phyloP scores from a whole-genome alignment of 1,140 invertebrate species.

The Spodoptera frugiperda region DNA sequence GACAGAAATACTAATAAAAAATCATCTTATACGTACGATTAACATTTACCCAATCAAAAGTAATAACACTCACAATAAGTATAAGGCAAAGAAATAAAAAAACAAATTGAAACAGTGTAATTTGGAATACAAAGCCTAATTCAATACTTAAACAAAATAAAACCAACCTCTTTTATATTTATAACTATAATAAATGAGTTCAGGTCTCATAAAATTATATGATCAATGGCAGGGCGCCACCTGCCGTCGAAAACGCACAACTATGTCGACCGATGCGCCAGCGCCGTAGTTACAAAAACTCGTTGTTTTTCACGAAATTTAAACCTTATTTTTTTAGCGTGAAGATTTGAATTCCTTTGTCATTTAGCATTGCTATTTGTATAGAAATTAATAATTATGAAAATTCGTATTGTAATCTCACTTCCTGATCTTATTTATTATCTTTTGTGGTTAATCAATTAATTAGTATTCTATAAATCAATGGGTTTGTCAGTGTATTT shows the following conservation, averaged over 20 bases:
- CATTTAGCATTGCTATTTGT: neutral
- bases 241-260: constrained; percentile 52
- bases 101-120: constrained; percentile 10
- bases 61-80: neutral
- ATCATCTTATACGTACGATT: neutral
- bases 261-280: constrained; percentile 46
- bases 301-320: neutral
- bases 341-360: constrained; percentile 22
- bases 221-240: constrained; percentile 59
- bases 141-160: constrained; percentile 44
- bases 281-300: constrained; percentile 14
- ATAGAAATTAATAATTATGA: constrained; percentile 35
- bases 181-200: constrained; percentile 53
- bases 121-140: constrained; percentile 32
- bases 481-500: constrained; percentile 14
- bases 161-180: constrained; percentile 53
- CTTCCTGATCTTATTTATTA: constrained; percentile 32
- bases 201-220: constrained; percentile 59
- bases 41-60: neutral
- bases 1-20: too few relatives aligned
- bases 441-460: constrained; percentile 50
- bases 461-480: constrained; percentile 54
- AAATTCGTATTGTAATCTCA: constrained; percentile 43
- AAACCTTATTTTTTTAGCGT: neutral
- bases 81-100: neutral